phyloP scores from a whole-genome alignment of 92 coral and sea anemone species.

The Chrysogorgia sp. region DNA sequence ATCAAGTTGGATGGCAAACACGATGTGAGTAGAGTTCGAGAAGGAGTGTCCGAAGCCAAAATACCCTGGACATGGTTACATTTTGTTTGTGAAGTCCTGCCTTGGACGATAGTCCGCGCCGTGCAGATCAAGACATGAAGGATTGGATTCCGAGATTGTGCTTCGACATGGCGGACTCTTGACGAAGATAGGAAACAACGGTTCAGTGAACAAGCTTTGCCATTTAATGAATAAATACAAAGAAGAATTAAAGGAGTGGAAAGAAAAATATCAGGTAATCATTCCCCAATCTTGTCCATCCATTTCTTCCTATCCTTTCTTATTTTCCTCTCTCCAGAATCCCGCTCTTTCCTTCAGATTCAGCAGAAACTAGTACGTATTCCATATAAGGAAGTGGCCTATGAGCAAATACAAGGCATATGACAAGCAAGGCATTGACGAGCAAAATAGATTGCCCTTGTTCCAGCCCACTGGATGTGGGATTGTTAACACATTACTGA shows the following conservation, averaged over 20 bases:
- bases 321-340: background rate
- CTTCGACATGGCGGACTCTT: conserved; percentile 61
- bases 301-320: background rate
- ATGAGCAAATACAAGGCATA: no score
- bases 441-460: no score
- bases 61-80: conserved; percentile 60
- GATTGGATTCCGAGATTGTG: conserved; percentile 60
- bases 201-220: conserved; percentile 49
- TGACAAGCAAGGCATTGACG: no score
- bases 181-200: conserved; percentile 55
- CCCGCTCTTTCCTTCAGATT: background rate
- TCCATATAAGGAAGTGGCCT: no score
- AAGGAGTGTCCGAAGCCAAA: conserved; percentile 67
- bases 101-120: conserved; percentile 48
- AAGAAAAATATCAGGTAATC: conserved; percentile 51
- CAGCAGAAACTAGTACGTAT: no score
- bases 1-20: conserved; percentile 18
- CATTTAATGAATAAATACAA: conserved; percentile 60
- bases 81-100: conserved; percentile 60
- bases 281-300: background rate
- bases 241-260: conserved; percentile 73
- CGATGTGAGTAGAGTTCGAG: conserved; percentile 55
- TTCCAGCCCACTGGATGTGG: no score
- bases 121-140: conserved; percentile 35
- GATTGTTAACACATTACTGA: no score